Conservation (phyloP, 2,797 vertebrate species). For the Macropodus opercularis region DNA sequence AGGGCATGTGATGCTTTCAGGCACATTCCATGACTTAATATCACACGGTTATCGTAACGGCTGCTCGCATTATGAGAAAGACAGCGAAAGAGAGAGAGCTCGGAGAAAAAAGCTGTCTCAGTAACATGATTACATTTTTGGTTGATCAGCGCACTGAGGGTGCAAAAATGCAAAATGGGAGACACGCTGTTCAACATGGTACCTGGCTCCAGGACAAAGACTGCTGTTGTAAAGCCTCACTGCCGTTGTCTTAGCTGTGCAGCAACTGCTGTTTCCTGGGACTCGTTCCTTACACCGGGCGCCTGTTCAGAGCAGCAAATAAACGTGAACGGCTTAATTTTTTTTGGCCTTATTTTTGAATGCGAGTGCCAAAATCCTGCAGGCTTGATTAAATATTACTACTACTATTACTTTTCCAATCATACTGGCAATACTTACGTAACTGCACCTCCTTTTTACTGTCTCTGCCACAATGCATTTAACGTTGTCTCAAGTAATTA, state of each 20-base stretch:
- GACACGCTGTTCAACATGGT: slow-evolving; percentile 49
- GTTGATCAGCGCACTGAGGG: slow-evolving; percentile 47
- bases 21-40: slow-evolving; percentile 56
- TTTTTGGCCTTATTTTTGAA: slow-evolving; percentile 23
- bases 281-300: slow-evolving; percentile 39
- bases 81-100: slow-evolving; percentile 2
- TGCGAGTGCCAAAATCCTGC: neutral
- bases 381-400: neutral
- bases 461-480: slow-evolving; percentile 47
- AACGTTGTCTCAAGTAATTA: slow-evolving; percentile 51
- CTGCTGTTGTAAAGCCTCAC: slow-evolving; percentile 37
- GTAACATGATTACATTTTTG: slow-evolving; percentile 54
- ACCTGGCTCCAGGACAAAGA: slow-evolving; percentile 63
- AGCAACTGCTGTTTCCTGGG: slow-evolving; percentile 39
- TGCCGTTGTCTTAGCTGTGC: slow-evolving; percentile 47
- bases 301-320: slow-evolving; percentile 45
- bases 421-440: slow-evolving; percentile 49
- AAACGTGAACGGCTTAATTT: slow-evolving; percentile 31
- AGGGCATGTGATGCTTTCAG: slow-evolving; percentile 44
- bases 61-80: slow-evolving; percentile 11
- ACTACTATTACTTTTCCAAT: slow-evolving; percentile 17
- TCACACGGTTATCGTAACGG: slow-evolving; percentile 31
- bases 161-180: slow-evolving; percentile 52
- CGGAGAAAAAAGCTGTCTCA: slow-evolving; percentile 31
- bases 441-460: slow-evolving; percentile 51